Percentiles rank a stretch among this genome's conserved stretches.
These are phyloP conservation scores for Tilapia sparmanii DNA, from an alignment of 2,113 vertebrate genomes.

Conservation along the genomic window DNA sequence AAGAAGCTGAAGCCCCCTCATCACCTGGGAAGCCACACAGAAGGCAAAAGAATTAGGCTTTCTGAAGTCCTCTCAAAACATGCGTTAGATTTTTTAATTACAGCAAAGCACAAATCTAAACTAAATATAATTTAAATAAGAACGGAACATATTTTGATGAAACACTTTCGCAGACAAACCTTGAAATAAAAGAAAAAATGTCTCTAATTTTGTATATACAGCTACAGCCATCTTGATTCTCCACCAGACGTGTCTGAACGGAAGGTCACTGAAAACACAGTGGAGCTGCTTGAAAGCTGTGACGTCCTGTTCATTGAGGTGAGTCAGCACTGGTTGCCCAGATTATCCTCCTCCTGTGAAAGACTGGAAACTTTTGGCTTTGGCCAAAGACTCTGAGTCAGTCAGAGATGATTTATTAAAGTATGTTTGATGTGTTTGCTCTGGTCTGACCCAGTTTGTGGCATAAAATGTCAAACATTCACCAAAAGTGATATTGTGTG, in stretches of 20 bases:
- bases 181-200: neutral
- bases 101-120: neutral
- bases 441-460: neutral
- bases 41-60: neutral
- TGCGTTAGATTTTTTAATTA: neutral
- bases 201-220: neutral
- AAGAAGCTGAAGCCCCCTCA: neutral
- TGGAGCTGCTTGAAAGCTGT: neutral
- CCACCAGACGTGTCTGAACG: neutral
- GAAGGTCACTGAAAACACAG: neutral
- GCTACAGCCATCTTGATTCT: neutral
- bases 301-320: neutral
- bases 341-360: neutral
- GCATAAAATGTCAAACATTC: neutral
- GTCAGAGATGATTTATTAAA: constrained; percentile 4
- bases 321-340: neutral
- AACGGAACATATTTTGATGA: neutral
- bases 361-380: neutral
- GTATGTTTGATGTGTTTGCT: neutral
- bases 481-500: neutral
- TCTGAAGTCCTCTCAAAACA: neutral
- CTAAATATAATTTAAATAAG: neutral
- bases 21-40: neutral
- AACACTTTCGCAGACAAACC: neutral
- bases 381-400: neutral